A percentile compares a stretch with the other conserved stretches of the same genome.
phyloP scores from a whole-genome alignment of 37 sponge, comb jelly and placozoan genomes.

The Dysidea cf. avara region DNA sequence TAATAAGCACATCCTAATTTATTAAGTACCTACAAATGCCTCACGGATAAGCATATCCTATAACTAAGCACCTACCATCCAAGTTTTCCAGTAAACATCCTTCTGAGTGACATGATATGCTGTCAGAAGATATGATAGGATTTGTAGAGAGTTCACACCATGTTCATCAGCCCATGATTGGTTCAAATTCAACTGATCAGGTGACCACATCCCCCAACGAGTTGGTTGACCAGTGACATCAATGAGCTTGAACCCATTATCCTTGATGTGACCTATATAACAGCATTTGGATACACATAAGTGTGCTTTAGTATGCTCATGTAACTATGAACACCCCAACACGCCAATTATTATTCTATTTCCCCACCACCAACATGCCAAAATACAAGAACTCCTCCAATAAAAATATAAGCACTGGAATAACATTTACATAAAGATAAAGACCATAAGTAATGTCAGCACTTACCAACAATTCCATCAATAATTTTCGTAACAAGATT shows the following conservation, averaged over 20 bases:
- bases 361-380: too few species aligned
- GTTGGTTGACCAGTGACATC: constrained; percentile 69
- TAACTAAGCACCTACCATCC: constrained; percentile 38
- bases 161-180: constrained; percentile 81
- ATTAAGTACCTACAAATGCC: too few species aligned
- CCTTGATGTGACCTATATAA: constrained; percentile 60
- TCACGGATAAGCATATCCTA: too few species aligned
- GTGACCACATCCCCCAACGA: constrained; percentile 83
- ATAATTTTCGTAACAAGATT: constrained; percentile 16
- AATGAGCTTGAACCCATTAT: constrained; percentile 51
- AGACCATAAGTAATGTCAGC: too few species aligned
- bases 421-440: too few species aligned
- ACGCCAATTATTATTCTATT: not conserved
- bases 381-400: too few species aligned
- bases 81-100: constrained; percentile 37
- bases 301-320: not conserved
- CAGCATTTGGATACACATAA: too few species aligned
- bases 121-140: constrained; percentile 66
- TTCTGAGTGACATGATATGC: constrained; percentile 71
- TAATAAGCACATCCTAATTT: too few species aligned
- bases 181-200: constrained; percentile 61
- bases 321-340: not conserved
- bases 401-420: too few species aligned
- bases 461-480: constrained; percentile 64
- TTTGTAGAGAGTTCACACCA: constrained; percentile 83